These are phyloP conservation scores for Malurus splendens DNA, from an alignment of 2,797 vertebrate genomes.

Conservation along the genomic window DNA sequence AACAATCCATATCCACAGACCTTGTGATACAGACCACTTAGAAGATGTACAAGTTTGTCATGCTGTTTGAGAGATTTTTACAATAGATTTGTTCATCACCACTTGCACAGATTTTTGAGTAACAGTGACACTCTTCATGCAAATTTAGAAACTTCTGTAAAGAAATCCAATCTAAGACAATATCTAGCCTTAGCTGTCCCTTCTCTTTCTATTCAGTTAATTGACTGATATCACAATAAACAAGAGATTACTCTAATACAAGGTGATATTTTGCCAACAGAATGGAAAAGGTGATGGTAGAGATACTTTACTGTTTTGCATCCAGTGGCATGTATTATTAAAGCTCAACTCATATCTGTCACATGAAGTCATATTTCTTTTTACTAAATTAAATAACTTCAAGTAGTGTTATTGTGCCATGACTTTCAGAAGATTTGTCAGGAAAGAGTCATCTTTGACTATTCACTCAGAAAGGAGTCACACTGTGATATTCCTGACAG, in stretches of 20 bases:
- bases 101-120: background rate
- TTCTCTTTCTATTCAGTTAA: background rate
- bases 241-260: background rate
- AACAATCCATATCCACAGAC: background rate
- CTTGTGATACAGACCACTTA: background rate
- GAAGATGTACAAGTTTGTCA: background rate
- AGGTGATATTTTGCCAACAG: background rate
- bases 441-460: background rate
- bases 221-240: background rate
- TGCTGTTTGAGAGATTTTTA: background rate
- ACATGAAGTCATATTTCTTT: background rate
- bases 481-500: background rate
- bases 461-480: conserved; percentile 1
- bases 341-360: background rate
- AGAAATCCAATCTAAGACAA: background rate
- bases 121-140: background rate
- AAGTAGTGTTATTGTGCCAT: background rate
- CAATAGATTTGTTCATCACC: background rate
- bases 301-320: background rate
- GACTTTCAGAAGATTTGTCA: background rate
- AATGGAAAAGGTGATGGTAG: background rate
- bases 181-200: background rate
- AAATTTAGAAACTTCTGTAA: background rate
- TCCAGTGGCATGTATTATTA: background rate
- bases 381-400: conserved; percentile 17